These are phyloP conservation scores for Platyrinchus mystaceus DNA, from an alignment of 2,797 vertebrate species.

Conservation along the genomic window DNA sequence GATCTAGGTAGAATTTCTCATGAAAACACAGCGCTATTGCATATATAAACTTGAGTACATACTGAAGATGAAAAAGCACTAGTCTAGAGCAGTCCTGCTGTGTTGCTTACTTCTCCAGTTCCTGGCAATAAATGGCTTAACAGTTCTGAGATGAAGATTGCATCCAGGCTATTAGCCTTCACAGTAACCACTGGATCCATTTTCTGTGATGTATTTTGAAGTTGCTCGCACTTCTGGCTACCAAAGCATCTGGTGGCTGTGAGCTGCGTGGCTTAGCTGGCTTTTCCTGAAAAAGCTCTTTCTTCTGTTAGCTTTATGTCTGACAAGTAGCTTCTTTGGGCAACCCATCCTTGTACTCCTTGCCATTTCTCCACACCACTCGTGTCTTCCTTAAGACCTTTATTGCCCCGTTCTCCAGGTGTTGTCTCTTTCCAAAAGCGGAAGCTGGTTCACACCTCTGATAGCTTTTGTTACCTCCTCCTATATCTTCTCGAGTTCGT, in stretches of 20 bases:
- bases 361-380: neutral
- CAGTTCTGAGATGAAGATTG: neutral
- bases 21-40: neutral
- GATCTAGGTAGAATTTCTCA: neutral
- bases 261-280: neutral
- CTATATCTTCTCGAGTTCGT: neutral
- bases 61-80: neutral
- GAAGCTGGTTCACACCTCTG: neutral
- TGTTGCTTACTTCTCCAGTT: neutral
- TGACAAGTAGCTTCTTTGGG: neutral
- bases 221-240: neutral
- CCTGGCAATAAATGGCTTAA: neutral
- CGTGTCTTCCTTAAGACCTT: neutral
- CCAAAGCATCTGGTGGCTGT: neutral
- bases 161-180: neutral
- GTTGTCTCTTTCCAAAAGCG: neutral
- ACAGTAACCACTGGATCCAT: neutral
- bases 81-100: neutral
- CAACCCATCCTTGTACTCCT: neutral
- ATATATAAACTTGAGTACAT: neutral
- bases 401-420: neutral
- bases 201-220: neutral
- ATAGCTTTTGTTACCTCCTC: accelerated
- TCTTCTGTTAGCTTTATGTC: neutral
- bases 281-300: neutral